A percentile compares a stretch with the other conserved stretches of the same genome.
Conservation (phyloP, 2,113 vertebrate genomes). For the Chauna torquata region DNA sequence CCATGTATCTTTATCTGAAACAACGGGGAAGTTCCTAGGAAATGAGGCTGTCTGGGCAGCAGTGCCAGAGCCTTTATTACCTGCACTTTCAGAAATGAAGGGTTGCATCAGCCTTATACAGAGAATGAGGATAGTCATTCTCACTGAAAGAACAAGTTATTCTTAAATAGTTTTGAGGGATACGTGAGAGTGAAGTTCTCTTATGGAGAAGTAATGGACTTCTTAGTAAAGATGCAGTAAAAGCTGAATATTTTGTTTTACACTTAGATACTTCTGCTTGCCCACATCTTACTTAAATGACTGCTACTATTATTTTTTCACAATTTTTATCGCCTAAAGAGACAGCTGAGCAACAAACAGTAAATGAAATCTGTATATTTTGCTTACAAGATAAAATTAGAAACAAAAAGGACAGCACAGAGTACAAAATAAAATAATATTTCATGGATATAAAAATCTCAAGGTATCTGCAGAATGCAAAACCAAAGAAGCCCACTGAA, state of each 20-base stretch:
- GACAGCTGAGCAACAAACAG: not conserved
- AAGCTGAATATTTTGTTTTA: not conserved
- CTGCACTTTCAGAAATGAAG: not conserved
- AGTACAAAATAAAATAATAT: conserved; percentile 29
- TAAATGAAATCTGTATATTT: conserved; percentile 36
- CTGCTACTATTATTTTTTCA: not conserved
- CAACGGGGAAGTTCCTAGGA: not conserved
- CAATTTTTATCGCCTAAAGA: not conserved
- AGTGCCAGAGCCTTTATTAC: not conserved
- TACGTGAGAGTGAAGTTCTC: not conserved
- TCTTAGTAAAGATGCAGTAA: not conserved
- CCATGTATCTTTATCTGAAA: not conserved
- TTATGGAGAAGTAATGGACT: not conserved
- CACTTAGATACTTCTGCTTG: not conserved
- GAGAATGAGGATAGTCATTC: not conserved
- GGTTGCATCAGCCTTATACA: not conserved
- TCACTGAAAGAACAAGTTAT: not conserved
- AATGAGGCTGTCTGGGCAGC: not conserved
- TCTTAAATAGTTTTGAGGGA: not conserved
- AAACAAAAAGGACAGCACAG: not conserved
- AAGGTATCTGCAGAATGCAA: not conserved
- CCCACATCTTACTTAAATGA: conserved; percentile 5
- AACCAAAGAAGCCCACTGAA: not conserved
- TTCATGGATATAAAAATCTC: not conserved
- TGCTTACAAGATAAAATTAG: conserved; percentile 16